Conservation (phyloP, 2,113 vertebrate genomes). For the Xiphias gladius region DNA sequence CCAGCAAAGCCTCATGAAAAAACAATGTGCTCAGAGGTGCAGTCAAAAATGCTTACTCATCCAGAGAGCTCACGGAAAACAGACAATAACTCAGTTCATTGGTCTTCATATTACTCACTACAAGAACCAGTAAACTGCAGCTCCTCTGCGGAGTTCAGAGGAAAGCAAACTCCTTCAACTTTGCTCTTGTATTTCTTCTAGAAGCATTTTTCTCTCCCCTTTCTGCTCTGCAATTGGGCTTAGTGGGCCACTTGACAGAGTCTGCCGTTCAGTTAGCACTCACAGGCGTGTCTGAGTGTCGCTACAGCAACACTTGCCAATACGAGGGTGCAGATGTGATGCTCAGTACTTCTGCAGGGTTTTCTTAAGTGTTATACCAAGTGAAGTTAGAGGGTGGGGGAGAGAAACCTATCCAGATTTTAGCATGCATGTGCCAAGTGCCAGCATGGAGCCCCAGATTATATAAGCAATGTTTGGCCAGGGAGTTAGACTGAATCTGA, state of each 20-base stretch:
- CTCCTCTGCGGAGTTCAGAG: not conserved
- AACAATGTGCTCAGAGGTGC: slow-evolving; percentile 46
- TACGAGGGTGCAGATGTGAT: slow-evolving; percentile 31
- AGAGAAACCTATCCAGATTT: slow-evolving; percentile 50
- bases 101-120: slow-evolving; percentile 5
- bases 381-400: slow-evolving; percentile 1
- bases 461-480: not conserved
- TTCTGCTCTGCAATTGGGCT: slow-evolving; percentile 17
- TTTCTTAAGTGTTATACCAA: slow-evolving; percentile 13
- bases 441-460: slow-evolving; percentile 16
- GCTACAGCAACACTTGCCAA: slow-evolving; percentile 30
- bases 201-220: slow-evolving; percentile 4
- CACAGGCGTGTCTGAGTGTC: slow-evolving; percentile 17
- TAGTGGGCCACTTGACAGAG: slow-evolving; percentile 32
- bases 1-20: slow-evolving; percentile 43
- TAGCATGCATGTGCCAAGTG: slow-evolving; percentile 25
- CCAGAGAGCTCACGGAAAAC: slow-evolving; percentile 29
- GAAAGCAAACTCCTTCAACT: not conserved
- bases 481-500: not conserved
- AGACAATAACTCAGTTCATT: slow-evolving; percentile 53
- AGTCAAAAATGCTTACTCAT: slow-evolving; percentile 62
- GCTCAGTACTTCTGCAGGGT: slow-evolving; percentile 27
- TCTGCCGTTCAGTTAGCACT: slow-evolving; percentile 20
- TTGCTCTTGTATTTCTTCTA: slow-evolving; percentile 1
- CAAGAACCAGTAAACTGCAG: slow-evolving; percentile 1